Evolutionary conservation across 2,888 invertebrate genomes (phyloP).

Genomic region (Quadriops clusia): DNA sequence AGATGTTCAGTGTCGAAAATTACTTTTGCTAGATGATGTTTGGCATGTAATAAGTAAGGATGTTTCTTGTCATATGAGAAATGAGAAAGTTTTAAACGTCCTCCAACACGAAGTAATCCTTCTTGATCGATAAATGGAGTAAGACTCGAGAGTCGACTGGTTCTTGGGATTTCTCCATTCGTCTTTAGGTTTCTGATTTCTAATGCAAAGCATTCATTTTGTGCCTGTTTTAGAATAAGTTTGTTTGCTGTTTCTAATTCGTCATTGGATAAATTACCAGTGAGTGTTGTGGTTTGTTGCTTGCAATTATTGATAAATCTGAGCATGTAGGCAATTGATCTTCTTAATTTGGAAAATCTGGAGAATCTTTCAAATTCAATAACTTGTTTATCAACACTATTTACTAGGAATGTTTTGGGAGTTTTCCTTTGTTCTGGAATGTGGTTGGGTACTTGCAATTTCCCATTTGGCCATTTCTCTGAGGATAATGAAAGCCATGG

Average conservation of each 20-base stretch:
- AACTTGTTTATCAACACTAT: constrained; percentile 21
- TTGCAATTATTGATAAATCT: constrained; percentile 8
- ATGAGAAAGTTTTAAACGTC: constrained; percentile 12
- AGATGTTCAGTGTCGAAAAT: constrained; percentile 14
- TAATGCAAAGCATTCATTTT: constrained; percentile 3
- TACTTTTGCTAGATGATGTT: constrained; percentile 10
- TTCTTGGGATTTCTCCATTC: background rate
- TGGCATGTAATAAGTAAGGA: constrained; percentile 13
- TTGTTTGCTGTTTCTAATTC: constrained; percentile 5
- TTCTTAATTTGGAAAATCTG: constrained; percentile 1
- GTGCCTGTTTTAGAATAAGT: constrained; percentile 1
- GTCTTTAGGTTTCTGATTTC: constrained; percentile 4
- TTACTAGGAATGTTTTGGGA: constrained; percentile 16
- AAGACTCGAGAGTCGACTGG: constrained; percentile 4
- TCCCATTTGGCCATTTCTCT: no score
- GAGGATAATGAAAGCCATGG: no score
- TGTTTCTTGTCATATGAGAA: constrained; percentile 12
- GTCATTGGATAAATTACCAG: background rate
- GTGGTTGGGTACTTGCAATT: no score
- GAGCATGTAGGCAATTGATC: constrained; percentile 5
- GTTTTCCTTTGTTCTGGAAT: background rate
- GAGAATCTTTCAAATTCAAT: constrained; percentile 15
- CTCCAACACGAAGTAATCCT: constrained; percentile 16
- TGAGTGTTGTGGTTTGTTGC: background rate
- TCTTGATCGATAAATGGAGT: constrained; percentile 13